A percentile compares a stretch with the other conserved stretches of the same genome.
phyloP scores from a whole-genome alignment of 2,113 vertebrate genomes.

The Pitta sordida region DNA sequence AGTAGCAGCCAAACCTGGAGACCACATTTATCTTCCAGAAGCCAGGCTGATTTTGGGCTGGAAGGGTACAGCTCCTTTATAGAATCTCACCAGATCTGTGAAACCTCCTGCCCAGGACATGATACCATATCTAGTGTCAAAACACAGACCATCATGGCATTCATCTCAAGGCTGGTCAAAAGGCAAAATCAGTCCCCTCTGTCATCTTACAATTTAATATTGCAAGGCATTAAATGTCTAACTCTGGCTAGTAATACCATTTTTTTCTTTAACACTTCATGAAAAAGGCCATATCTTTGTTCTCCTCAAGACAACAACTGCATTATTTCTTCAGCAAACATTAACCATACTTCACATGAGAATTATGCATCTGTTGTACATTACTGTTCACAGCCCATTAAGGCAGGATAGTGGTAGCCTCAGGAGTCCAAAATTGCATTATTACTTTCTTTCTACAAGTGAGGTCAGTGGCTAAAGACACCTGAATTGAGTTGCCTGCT shows the following conservation, averaged over 20 bases:
- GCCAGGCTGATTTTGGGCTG: not conserved
- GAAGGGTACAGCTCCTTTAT: not conserved
- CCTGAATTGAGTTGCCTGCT: not conserved
- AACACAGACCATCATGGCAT: not conserved
- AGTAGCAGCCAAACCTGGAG: not conserved
- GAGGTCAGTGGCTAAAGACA: not conserved
- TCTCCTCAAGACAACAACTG: not conserved
- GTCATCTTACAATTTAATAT: not conserved
- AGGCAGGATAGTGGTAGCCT: not conserved
- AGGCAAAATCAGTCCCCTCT: not conserved
- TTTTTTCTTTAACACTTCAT: not conserved
- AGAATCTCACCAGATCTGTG: not conserved
- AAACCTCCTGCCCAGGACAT: not conserved
- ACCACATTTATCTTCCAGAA: not conserved
- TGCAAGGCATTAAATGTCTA: not conserved
- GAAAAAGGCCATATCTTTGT: not conserved
- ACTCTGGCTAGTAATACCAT: not conserved
- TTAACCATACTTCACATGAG: not conserved
- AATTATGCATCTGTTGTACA: not conserved
- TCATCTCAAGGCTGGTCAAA: not conserved
- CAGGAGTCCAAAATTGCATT: not conserved
- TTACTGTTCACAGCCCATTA: not conserved
- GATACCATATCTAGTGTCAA: not conserved
- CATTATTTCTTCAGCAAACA: not conserved
- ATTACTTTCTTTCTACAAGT: not conserved